Evolutionary conservation across 1,140 invertebrate species (phyloP), one percentile per base, ranked within the genome.

Genomic region (Lordiphosa stackelbergi): DNA sequence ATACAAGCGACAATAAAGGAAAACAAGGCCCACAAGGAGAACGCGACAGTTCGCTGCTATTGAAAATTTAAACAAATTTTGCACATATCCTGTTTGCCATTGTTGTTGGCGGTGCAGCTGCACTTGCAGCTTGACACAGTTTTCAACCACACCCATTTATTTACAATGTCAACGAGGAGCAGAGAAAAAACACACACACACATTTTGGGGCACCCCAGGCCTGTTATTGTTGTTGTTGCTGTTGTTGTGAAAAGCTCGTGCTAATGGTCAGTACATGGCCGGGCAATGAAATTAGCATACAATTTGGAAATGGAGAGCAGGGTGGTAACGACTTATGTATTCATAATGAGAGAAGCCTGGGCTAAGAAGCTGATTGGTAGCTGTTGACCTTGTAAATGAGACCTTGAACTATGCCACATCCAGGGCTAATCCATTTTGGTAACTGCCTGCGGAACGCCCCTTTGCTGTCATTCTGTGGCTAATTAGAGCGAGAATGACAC

Each of bases 31-130:
- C 28, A 31, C 28, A 31, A 31, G 28, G 28, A 31, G 28, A 8
- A 31, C 28, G 28, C 28, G 28, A 8, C 7, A 7, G 28, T 31
- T 31, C 28, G 28, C 28, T 13, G 24, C 49, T 47, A 47, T 55
- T 73, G 54, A 64, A 81, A 79, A 68, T 79, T 74, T 79, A 64
- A 79, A 71, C 75, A 81, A 71, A 81, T 75, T 81, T 81, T 71
- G 49, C 75, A 79, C 74, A 74, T 71, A 81, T 81, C 66, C 61
- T 70, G 74, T 57, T 58, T 36, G 59, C 40, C 52, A 66, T 69
- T 74, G 56, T 65, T 65, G 49, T 56, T 56, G 41, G 34, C 31
- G 36, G 28, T 43, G 46, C 31, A 51, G 53, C 41, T 58, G 71
- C 66, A 70, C 75, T 68, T 75, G 75, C 71, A 54, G 71, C 75